A percentile compares a stretch with the other conserved stretches of the same genome.
Conservation (phyloP, 2,113 vertebrate genomes). For the Oncorhynchus masou region DNA sequence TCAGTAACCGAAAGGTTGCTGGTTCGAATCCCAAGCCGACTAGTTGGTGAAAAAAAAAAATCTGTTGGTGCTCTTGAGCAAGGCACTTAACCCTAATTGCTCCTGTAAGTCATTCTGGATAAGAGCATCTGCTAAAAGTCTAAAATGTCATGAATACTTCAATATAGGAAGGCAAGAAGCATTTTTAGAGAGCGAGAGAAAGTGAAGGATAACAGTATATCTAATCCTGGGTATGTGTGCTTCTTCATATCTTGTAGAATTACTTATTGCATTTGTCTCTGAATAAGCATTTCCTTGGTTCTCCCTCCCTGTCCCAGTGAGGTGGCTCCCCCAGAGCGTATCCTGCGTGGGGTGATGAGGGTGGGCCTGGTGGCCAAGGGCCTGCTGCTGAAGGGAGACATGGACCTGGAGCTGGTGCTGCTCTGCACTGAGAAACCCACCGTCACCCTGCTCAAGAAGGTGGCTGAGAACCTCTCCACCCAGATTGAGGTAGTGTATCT, state of each 20-base stretch:
- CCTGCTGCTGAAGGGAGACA: slow-evolving; percentile 89
- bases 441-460: slow-evolving; percentile 79
- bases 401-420: slow-evolving; percentile 90
- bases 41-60: too few species aligned
- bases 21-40: too few species aligned
- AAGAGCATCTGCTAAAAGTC: too few species aligned
- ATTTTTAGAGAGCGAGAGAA: too few species aligned
- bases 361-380: slow-evolving; percentile 95
- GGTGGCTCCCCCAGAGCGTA: slow-evolving; percentile 50
- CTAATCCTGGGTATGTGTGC: background rate
- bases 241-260: background rate
- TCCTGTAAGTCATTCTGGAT: too few species aligned
- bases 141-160: too few species aligned
- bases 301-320: slow-evolving; percentile 18
- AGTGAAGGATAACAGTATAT: too few species aligned
- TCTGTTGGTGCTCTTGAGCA: too few species aligned
- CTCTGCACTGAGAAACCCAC: slow-evolving; percentile 90
- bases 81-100: too few species aligned
- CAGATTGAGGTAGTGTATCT: slow-evolving; percentile 80
- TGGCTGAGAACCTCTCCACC: slow-evolving; percentile 82
- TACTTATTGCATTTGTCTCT: background rate
- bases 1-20: too few species aligned
- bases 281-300: background rate
- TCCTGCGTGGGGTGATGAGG: slow-evolving; percentile 88
- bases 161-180: too few species aligned